Percentiles rank a stretch among this genome's conserved stretches.
Evolutionary conservation across 2,888 invertebrate species (phyloP).

Genomic region (Julus scanicus): DNA sequence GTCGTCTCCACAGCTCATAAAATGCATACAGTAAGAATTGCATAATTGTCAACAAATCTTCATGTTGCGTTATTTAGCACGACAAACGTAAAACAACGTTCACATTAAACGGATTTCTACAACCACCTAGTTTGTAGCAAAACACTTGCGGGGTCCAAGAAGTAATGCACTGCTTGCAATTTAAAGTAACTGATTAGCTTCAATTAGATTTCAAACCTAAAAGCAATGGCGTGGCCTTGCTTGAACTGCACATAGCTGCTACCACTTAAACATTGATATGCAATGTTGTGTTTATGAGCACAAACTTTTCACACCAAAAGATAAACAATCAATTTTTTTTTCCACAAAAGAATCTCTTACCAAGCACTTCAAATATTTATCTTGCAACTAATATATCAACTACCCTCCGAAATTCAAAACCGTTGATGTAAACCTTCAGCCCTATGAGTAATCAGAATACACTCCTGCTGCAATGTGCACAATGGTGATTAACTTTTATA

Average conservation of each 20-base stretch:
- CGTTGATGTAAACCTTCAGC: not conserved
- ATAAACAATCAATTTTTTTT: constrained; percentile 17
- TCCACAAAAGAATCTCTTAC: not conserved
- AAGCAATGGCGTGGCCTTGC: constrained; percentile 22
- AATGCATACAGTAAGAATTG: no score
- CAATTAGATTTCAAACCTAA: not conserved
- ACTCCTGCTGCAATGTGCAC: not conserved
- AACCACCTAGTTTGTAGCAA: not conserved
- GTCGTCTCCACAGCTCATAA: no score
- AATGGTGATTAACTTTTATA: not conserved
- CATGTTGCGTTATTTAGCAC: no score
- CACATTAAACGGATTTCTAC: not conserved
- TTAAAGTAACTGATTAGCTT: not conserved
- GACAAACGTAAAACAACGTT: no score
- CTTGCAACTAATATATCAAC: not conserved
- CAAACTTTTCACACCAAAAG: not conserved
- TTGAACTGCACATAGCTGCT: not conserved
- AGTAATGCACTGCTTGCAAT: not conserved
- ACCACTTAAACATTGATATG: constrained; percentile 6
- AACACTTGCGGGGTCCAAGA: not conserved
- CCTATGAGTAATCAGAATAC: not conserved
- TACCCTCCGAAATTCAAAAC: not conserved
- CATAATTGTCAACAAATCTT: no score
- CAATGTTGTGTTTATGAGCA: constrained; percentile 1
- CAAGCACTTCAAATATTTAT: constrained; percentile 5